These are phyloP conservation scores for Mirounga angustirostris DNA, from an alignment of 2,113 vertebrate species.

Conservation along the genomic window DNA sequence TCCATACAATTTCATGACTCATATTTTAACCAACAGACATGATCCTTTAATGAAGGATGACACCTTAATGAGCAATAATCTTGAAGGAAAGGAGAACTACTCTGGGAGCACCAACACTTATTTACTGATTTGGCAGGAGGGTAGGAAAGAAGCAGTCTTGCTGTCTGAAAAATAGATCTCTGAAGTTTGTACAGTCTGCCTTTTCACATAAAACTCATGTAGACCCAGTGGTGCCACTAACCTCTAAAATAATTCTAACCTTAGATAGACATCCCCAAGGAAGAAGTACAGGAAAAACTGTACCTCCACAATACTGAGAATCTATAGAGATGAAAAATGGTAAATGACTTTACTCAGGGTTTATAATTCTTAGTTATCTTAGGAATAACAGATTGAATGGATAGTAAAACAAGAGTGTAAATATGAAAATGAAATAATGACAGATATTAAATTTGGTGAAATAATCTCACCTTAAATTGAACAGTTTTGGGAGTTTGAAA, in stretches of 20 bases:
- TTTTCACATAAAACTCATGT: background rate
- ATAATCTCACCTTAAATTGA: background rate
- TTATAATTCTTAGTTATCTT: background rate
- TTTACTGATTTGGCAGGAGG: background rate
- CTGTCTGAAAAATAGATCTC: background rate
- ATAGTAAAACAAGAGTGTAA: background rate
- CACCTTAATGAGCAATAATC: background rate
- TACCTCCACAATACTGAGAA: background rate
- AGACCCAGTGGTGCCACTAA: background rate
- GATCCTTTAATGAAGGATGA: conserved; percentile 33
- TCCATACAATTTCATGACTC: background rate
- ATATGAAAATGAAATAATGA: background rate
- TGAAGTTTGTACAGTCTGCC: background rate
- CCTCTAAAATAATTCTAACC: background rate
- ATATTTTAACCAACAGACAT: background rate
- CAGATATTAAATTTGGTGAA: background rate
- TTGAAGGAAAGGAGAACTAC: background rate
- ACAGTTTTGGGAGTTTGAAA: background rate
- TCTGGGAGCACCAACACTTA: background rate
- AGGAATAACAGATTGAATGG: background rate
- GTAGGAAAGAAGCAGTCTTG: background rate
- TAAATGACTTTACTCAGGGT: background rate
- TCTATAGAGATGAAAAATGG: background rate
- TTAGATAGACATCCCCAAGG: background rate
- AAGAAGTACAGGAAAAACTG: background rate